A percentile compares a stretch with the other conserved stretches of the same genome.
These are phyloP conservation scores for Erpetoichthys calabaricus DNA, from an alignment of 2,797 vertebrate genomes.

Conservation along the genomic window DNA sequence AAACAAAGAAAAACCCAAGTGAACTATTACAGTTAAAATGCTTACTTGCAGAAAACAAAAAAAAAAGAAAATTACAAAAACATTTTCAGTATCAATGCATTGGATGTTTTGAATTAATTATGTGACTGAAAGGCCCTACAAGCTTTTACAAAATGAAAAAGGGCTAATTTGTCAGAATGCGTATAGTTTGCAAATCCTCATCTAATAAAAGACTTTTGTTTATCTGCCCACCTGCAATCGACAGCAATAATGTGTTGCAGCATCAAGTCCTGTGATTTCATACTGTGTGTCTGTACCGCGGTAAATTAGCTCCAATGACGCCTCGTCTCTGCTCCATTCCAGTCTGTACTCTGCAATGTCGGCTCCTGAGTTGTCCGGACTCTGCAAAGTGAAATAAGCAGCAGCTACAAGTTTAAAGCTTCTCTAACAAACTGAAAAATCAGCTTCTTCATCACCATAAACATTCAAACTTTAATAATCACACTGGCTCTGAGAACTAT, in stretches of 20 bases:
- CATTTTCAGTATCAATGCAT: too few species aligned
- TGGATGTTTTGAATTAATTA: too few species aligned
- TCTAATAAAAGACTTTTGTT: background rate
- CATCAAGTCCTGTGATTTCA: conserved; percentile 66
- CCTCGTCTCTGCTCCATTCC: conserved; percentile 79
- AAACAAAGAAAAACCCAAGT: too few species aligned
- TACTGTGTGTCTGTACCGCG: conserved; percentile 68
- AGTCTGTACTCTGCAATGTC: conserved; percentile 89
- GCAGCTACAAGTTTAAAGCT: too few species aligned
- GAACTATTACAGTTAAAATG: too few species aligned
- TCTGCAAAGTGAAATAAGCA: conserved; percentile 42
- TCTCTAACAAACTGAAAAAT: background rate
- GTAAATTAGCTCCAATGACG: conserved; percentile 72
- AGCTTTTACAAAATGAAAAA: too few species aligned
- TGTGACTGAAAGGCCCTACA: too few species aligned
- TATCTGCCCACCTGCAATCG: conserved; percentile 68
- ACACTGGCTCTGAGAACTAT: fast-evolving
- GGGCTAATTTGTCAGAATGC: too few species aligned
- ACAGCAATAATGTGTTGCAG: conserved; percentile 78
- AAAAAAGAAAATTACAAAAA: too few species aligned
- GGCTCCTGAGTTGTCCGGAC: conserved; percentile 74
- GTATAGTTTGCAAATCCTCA: background rate
- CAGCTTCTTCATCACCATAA: background rate
- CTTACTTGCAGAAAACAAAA: too few species aligned
- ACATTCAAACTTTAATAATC: background rate